Conservation (phyloP, 2,888 invertebrate species). For the Cheilosia pagana region DNA sequence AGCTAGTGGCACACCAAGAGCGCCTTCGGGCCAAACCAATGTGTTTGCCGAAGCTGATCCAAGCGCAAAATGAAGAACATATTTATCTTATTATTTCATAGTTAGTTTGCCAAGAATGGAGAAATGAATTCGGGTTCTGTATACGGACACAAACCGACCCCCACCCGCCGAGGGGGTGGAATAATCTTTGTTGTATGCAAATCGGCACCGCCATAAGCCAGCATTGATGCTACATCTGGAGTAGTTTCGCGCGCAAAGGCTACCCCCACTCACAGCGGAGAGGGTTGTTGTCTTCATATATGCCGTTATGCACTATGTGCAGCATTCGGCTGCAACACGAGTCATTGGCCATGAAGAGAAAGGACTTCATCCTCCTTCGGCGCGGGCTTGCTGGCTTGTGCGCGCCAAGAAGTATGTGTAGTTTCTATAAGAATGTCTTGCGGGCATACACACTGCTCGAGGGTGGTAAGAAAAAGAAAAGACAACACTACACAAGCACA, state of each 20-base stretch:
- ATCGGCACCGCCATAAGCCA: constrained; percentile 20
- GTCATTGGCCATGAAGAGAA: constrained; percentile 61
- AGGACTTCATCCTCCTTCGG: constrained; percentile 6
- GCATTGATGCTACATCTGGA: constrained; percentile 29
- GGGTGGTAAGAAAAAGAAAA: constrained; percentile 37
- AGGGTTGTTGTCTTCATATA: neutral
- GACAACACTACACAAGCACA: neutral
- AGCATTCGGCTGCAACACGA: constrained; percentile 38
- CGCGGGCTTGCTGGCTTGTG: neutral
- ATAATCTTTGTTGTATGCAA: constrained; percentile 62
- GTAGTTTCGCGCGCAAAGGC: constrained; percentile 15
- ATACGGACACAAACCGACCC: neutral
- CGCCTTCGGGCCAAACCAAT: constrained; percentile 51
- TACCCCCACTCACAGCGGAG: neutral
- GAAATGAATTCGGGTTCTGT: constrained; percentile 46
- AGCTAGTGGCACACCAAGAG: constrained; percentile 6
- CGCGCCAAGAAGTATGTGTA: neutral
- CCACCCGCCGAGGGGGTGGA: constrained; percentile 14
- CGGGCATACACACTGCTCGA: constrained; percentile 40
- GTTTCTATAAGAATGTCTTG: constrained; percentile 31
- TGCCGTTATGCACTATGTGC: neutral
- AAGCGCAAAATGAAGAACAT: constrained; percentile 72
- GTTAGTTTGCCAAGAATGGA: constrained; percentile 70
- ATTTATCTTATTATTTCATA: constrained; percentile 74
- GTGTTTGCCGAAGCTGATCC: constrained; percentile 66